These are phyloP conservation scores for Idaea aversata DNA, from an alignment of 2,888 invertebrate species.

Conservation along the genomic window DNA sequence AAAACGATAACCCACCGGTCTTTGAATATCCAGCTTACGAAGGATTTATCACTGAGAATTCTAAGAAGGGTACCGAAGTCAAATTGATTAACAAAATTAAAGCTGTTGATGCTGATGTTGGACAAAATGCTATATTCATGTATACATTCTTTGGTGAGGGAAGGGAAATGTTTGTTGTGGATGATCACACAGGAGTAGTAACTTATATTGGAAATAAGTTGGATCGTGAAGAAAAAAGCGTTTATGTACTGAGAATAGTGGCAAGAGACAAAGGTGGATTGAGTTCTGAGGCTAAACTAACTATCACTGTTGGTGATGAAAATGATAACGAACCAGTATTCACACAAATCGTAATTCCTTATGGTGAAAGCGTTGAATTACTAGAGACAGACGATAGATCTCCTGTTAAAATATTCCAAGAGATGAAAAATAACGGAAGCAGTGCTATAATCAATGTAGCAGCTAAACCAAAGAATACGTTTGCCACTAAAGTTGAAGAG, in stretches of 20 bases:
- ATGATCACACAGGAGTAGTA: conserved; percentile 83
- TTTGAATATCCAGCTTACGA: conserved; percentile 87
- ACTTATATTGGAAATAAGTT: conserved; percentile 80
- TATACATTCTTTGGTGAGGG: conserved; percentile 87
- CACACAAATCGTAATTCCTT: conserved; percentile 84
- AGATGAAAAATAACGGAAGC: conserved; percentile 53
- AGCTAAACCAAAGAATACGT: conserved; percentile 63
- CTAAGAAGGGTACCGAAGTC: conserved; percentile 84
- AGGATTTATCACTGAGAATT: conserved; percentile 89
- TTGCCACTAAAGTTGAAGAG: conserved; percentile 51
- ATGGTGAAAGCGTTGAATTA: conserved; percentile 84
- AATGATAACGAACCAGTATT: conserved; percentile 90
- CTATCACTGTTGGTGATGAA: conserved; percentile 86
- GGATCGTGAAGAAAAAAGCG: conserved; percentile 86
- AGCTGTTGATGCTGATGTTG: conserved; percentile 87
- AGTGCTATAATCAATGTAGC: conserved; percentile 52
- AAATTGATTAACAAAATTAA: conserved; percentile 84
- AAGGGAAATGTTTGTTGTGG: conserved; percentile 85
- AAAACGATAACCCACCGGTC: conserved; percentile 92
- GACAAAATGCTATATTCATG: conserved; percentile 84
- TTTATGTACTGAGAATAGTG: conserved; percentile 85
- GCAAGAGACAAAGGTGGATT: conserved; percentile 89
- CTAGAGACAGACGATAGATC: conserved; percentile 82
- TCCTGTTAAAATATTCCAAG: conserved; percentile 67
- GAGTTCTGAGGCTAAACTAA: conserved; percentile 86